phyloP scores from a whole-genome alignment of 2,888 invertebrate species.

The Catocala fraxini region DNA sequence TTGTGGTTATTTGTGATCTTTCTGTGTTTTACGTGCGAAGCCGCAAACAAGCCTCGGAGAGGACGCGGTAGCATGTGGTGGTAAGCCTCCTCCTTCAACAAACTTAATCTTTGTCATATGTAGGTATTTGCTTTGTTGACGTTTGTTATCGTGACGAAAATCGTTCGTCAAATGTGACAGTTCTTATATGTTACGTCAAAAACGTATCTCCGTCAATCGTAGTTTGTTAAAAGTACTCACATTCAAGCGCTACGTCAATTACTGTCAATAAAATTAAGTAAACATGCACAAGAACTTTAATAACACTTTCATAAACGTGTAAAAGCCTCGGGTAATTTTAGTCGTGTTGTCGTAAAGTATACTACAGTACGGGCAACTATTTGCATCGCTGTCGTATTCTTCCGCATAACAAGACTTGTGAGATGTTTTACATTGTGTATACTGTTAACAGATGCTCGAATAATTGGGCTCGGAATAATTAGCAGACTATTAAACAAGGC shows the following conservation, averaged over 20 bases:
- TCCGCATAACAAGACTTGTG: conserved; percentile 30
- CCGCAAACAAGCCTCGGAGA: conserved; percentile 90
- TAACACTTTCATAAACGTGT: conserved; percentile 5
- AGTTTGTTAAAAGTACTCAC: neutral
- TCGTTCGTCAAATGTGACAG: neutral
- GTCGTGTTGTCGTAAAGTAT: conserved; percentile 34
- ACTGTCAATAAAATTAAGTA: conserved; percentile 6
- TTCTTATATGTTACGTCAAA: no score
- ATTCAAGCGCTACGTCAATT: neutral
- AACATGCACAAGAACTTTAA: conserved; percentile 1
- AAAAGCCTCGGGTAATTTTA: conserved; percentile 12
- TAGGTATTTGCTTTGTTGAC: conserved; percentile 18
- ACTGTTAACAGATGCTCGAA: conserved; percentile 45
- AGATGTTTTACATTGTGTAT: conserved; percentile 19
- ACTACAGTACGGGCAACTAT: conserved; percentile 29
- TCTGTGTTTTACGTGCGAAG: conserved; percentile 82
- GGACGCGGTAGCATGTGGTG: conserved; percentile 97
- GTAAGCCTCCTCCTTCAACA: conserved; percentile 85
- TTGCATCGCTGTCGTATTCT: conserved; percentile 22
- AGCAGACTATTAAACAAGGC: conserved; percentile 72
- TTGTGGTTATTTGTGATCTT: conserved; percentile 87
- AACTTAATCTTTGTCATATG: conserved; percentile 21
- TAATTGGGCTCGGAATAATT: conserved; percentile 63
- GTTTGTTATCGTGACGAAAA: conserved; percentile 1
- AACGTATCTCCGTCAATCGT: neutral